These are phyloP conservation scores for Zosterops pallidus DNA, from an alignment of 2,113 vertebrate genomes.

Conservation along the genomic window DNA sequence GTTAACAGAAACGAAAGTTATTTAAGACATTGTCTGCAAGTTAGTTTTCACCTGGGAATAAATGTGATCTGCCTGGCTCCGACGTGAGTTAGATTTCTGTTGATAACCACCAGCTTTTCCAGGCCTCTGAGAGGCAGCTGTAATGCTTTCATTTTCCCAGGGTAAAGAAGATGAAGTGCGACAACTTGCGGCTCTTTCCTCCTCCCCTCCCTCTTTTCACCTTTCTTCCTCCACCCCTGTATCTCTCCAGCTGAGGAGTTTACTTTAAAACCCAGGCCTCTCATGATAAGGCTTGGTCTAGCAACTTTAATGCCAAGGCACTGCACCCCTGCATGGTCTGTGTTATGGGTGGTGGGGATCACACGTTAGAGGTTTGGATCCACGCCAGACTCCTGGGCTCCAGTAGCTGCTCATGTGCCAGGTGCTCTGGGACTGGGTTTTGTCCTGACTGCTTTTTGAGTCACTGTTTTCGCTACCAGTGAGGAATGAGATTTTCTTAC, in stretches of 20 bases:
- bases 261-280: background rate
- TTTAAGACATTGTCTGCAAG: background rate
- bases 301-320: background rate
- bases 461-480: background rate
- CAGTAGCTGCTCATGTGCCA: background rate
- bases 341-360: background rate
- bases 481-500: background rate
- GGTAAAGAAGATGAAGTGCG: background rate
- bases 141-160: background rate
- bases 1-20: background rate
- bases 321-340: background rate
- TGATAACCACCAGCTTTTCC: background rate
- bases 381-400: fast-evolving
- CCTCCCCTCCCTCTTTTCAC: background rate
- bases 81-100: background rate
- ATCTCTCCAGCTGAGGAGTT: background rate
- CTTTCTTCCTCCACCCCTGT: fast-evolving
- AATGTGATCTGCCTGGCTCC: background rate
- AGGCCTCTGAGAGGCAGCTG: background rate
- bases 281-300: background rate
- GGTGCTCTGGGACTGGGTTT: background rate
- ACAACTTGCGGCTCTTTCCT: background rate
- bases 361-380: background rate
- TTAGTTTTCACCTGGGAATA: background rate
- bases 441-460: background rate